These are phyloP conservation scores for Callipepla squamata DNA, from an alignment of 2,113 vertebrate genomes.

Conservation along the genomic window DNA sequence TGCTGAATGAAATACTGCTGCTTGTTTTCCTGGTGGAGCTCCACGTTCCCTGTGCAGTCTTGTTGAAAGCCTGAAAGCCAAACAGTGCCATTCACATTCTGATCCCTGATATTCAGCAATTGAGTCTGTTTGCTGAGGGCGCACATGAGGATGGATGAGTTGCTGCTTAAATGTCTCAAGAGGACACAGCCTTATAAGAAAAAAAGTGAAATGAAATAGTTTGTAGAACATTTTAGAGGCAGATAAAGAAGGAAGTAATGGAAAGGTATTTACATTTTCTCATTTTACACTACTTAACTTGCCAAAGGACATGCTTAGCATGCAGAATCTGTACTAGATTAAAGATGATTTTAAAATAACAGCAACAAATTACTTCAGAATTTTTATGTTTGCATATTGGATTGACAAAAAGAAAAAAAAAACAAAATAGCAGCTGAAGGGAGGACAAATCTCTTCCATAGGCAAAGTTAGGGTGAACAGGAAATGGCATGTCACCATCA, in stretches of 20 bases:
- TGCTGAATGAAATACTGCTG: constrained; percentile 39
- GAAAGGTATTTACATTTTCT: constrained; percentile 12
- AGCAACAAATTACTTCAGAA: not conserved
- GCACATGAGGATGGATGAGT: not conserved
- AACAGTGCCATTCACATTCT: constrained; percentile 51
- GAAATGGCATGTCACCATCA: not conserved
- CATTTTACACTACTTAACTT: not conserved
- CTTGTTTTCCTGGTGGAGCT: constrained; percentile 46
- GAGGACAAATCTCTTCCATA: not conserved
- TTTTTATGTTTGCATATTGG: not conserved
- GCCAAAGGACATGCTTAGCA: not conserved
- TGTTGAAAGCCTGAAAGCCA: constrained; percentile 44
- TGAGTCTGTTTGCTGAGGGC: not conserved
- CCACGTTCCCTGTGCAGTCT: constrained; percentile 38
- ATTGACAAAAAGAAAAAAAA: not conserved
- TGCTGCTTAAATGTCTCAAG: constrained; percentile 2
- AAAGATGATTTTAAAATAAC: not conserved
- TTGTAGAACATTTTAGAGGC: not conserved
- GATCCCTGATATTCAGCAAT: constrained; percentile 18
- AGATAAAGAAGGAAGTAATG: not conserved
- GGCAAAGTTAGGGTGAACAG: not conserved
- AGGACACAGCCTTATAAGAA: not conserved
- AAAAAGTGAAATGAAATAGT: constrained; percentile 22
- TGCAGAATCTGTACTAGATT: not conserved
- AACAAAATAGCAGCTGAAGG: not conserved